Percentiles rank a stretch among this genome's conserved stretches.
phyloP scores from a whole-genome alignment of 2,888 invertebrate species.

The Druceiella hillmani region DNA sequence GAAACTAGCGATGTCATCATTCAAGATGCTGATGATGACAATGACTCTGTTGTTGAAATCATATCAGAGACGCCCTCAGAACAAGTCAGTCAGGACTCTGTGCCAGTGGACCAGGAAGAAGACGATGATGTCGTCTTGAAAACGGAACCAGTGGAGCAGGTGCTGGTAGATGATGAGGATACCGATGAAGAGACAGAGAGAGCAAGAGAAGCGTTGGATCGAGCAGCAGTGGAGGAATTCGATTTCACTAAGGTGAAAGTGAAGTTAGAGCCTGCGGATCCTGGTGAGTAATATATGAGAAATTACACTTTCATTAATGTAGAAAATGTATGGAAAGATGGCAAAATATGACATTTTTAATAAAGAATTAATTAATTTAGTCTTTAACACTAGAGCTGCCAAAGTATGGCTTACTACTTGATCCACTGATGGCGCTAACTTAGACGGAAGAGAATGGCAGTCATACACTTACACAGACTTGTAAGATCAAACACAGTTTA shows the following conservation, averaged over 20 bases:
- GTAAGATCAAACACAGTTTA: no score
- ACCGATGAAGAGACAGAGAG: conserved; percentile 56
- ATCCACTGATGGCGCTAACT: no score
- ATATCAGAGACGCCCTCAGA: conserved; percentile 27
- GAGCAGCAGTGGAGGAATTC: conserved; percentile 32
- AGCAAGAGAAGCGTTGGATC: conserved; percentile 28
- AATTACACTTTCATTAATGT: no score
- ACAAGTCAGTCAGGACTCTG: conserved; percentile 30
- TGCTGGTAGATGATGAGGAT: conserved; percentile 60
- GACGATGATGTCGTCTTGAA: conserved; percentile 67
- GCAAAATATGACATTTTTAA: no score
- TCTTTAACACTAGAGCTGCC: no score
- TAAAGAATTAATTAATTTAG: no score
- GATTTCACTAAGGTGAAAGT: conserved; percentile 52
- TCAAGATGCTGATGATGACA: conserved; percentile 33
- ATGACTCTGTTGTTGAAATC: conserved; percentile 41
- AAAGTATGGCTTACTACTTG: no score
- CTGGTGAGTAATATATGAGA: conserved; percentile 37
- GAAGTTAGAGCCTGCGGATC: conserved; percentile 67
- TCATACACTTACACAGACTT: no score
- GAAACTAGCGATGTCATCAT: conserved; percentile 41
- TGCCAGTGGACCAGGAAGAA: conserved; percentile 33
- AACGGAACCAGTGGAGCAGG: conserved; percentile 60
- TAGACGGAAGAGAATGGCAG: no score
- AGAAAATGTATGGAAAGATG: no score